A percentile compares a stretch with the other conserved stretches of the same genome.
These are phyloP conservation scores for Andrena bucephala DNA, from an alignment of 2,888 invertebrate genomes.

Conservation along the genomic window DNA sequence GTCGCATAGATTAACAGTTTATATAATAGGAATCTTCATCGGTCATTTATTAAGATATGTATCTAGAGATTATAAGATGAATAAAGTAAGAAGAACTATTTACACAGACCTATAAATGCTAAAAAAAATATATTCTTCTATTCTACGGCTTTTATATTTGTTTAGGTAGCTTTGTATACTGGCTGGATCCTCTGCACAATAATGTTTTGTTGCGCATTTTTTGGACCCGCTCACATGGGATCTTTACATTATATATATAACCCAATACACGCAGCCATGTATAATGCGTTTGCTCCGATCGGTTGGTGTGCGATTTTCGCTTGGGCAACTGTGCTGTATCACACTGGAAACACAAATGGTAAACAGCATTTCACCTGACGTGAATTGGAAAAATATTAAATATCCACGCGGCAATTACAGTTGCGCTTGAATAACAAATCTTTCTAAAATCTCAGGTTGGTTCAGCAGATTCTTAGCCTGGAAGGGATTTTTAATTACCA, in stretches of 20 bases:
- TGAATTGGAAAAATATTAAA: background rate
- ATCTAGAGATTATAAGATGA: conserved; percentile 84
- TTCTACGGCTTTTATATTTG: conserved; percentile 1
- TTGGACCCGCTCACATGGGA: conserved; percentile 89
- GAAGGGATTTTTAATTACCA: conserved; percentile 88
- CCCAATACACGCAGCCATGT: conserved; percentile 88
- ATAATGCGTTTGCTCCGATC: conserved; percentile 90
- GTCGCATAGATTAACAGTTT: conserved; percentile 89
- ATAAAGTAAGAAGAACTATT: conserved; percentile 83
- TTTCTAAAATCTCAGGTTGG: conserved; percentile 84
- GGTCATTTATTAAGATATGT: conserved; percentile 87
- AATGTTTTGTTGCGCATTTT: conserved; percentile 86
- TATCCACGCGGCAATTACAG: background rate
- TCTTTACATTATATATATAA: conserved; percentile 88
- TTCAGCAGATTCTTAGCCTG: conserved; percentile 87
- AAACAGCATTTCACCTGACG: conserved; percentile 19
- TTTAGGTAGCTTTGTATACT: conserved; percentile 85
- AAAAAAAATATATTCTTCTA: background rate
- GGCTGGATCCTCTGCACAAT: conserved; percentile 87
- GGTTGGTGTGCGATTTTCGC: conserved; percentile 89
- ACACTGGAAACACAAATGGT: conserved; percentile 86
- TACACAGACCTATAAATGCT: background rate
- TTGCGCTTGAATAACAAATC: background rate
- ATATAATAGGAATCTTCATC: conserved; percentile 89
- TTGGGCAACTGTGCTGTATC: conserved; percentile 89